phyloP scores from a whole-genome alignment of 1,140 invertebrate genomes.

The Lordiphosa collinella region DNA sequence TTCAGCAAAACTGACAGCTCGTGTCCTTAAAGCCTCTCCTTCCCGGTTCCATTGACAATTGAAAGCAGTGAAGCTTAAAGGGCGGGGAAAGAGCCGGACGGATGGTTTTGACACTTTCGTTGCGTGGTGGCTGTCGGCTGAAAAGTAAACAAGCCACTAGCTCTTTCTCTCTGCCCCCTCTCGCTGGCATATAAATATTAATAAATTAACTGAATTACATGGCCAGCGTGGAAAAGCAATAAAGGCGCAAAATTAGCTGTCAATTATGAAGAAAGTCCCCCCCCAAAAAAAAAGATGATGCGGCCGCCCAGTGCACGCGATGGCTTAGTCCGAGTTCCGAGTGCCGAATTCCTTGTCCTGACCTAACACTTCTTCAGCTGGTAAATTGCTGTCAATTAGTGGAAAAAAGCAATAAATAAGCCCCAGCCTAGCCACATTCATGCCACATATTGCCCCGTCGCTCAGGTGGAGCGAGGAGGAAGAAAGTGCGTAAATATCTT shows the following conservation, averaged over 20 bases:
- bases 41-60: too few relatives aligned
- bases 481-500: slow-evolving; percentile 16
- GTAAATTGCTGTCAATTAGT: slow-evolving; percentile 72
- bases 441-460: too few relatives aligned
- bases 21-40: too few relatives aligned
- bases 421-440: too few relatives aligned
- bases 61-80: too few relatives aligned
- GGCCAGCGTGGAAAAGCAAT: slow-evolving; percentile 34
- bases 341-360: slow-evolving; percentile 10
- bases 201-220: slow-evolving; percentile 52
- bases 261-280: slow-evolving; percentile 59
- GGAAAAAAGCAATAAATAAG: slow-evolving; percentile 67
- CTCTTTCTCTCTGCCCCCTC: too few relatives aligned
- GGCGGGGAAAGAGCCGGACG: too few relatives aligned
- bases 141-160: slow-evolving; percentile 2
- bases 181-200: slow-evolving; percentile 45
- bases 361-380: slow-evolving; percentile 55
- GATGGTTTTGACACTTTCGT: too few relatives aligned
- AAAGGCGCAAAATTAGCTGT: slow-evolving; percentile 60
- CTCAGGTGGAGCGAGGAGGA: slow-evolving; percentile 22
- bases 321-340: slow-evolving; percentile 20
- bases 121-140: too few relatives aligned
- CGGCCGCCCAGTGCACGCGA: slow-evolving; percentile 41
- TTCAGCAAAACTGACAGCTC: too few relatives aligned
- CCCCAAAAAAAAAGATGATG: slow-evolving; percentile 26